Evolutionary conservation across 2,888 invertebrate species (phyloP), one percentile per base, ranked within the genome.

Genomic region (Pimpla rufipes): DNA sequence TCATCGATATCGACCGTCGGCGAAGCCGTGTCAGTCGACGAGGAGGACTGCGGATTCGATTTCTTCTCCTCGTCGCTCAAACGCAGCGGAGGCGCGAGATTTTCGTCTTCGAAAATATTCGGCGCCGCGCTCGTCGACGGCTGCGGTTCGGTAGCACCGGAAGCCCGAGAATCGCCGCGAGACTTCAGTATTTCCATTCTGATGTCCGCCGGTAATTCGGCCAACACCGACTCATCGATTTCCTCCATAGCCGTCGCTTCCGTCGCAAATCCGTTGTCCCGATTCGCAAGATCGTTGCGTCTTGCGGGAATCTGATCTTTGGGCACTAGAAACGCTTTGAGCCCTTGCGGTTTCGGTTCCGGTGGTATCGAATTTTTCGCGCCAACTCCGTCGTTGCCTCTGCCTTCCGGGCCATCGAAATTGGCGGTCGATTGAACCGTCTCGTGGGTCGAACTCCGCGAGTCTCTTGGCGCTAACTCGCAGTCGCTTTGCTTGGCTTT

Each of bases 121-220:
- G 23, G 0, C 23, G 50, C 42, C 1, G 35, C 16, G 16, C 37
- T 68, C 35, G 76, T 68, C 47, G 76, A 68, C 29, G 67, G 47
- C 13, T 77, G 42, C 37, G 59, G 18, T n/a, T 59, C 35, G 6
- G 16, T 11, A 13, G 47, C 23, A 21, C 35, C n/a, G 37, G 55
- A 42, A n/a, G 47, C 16, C 10, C 37, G n/a, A 10, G 23, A 35
- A 29, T 52, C 40, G 23, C 66, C 57, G 42, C 82, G 84, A 35
- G 71, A 76, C 29, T 83, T 79, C 0, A 88, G 40, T 57, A 95
- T 93, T 91, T 96, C 95, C 18, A 92, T 91, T 50, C 93, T 94
- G 83, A 96, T 93, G 45, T 95, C 94, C 66, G 94, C 93, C 0
- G 96, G 96, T 42, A 96, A 89, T 85, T 94, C 95, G 0, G 93